Evolutionary conservation across 1,140 invertebrate genomes (phyloP), one percentile per base, ranked within the genome.

Genomic region (Lamellibrachia luymesi): DNA sequence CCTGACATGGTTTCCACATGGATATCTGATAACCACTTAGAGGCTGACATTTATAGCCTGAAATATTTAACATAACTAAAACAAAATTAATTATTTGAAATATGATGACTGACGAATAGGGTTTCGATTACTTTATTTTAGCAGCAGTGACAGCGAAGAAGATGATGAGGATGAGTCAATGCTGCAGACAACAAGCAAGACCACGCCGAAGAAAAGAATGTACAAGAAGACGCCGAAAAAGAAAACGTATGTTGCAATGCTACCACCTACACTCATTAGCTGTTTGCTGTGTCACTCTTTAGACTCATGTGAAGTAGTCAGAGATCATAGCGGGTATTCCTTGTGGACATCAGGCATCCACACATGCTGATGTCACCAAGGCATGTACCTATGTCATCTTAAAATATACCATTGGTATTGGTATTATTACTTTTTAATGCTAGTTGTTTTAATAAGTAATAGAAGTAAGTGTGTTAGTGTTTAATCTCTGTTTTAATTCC

Each of bases 121-220:
- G n/a, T 13, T 13, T 92, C 89, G 90, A n/a, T 93, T 1, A 51
- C 90, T 92, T 4, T 93, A 6, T 93, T 95, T 94, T 91, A 96
- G 95, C 94, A 95, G 95, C 22, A 96, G 96, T 94, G 96, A 96
- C 90, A 95, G 96, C 49, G 93, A 91, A 93, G 96, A 96, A 93
- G 96, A 96, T 93, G 95, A 95, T 64, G 96, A 96, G 92, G 96
- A 96, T 94, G 96, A 96, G 38, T 38, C 38, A 38, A 38, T 38
- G 64, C 2, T 4, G 64, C 64, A 80, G 17, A 22, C 64, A 17
- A 80, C 64, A 38, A 1, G 38, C 38, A 38, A 38, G 38, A 38
- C 38, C 38, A 38, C 38, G 38, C 38, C 38, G 1, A 38, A 38
- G 38, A 38, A 38, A 38, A 1, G 38, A 38, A 38, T 1, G 4